These are phyloP conservation scores for Macropus fuliginosus DNA, from an alignment of 2,797 vertebrate species.

Conservation along the genomic window DNA sequence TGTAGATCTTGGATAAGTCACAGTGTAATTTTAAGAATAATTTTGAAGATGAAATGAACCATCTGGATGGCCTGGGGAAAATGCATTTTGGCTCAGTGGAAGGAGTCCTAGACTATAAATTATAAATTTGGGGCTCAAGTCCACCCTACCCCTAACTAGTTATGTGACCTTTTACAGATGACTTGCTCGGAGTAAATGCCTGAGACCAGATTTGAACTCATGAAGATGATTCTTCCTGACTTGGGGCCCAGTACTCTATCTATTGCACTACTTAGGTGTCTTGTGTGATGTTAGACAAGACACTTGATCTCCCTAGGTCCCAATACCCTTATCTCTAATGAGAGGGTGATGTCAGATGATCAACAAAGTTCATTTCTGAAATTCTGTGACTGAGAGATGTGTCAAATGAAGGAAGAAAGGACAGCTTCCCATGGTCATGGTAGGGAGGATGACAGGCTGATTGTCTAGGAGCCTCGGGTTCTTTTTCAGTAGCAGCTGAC, in stretches of 20 bases:
- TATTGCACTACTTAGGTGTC: not conserved
- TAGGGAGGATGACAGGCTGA: not conserved
- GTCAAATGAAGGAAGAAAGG: not conserved
- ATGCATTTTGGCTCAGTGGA: not conserved
- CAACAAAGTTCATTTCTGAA: not conserved
- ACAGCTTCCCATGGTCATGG: not conserved
- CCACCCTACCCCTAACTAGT: not conserved
- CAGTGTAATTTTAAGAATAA: not conserved
- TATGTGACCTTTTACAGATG: not conserved
- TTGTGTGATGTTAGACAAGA: not conserved
- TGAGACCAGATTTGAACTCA: not conserved
- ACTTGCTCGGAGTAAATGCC: not conserved
- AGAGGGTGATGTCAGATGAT: not conserved
- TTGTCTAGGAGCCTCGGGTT: not conserved
- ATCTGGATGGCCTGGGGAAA: not conserved
- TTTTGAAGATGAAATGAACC: not conserved
- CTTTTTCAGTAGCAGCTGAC: not conserved
- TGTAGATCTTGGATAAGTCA: not conserved
- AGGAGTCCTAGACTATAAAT: not conserved
- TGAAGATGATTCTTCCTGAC: not conserved
- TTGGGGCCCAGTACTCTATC: not conserved
- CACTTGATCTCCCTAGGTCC: not conserved
- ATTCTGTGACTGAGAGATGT: not conserved
- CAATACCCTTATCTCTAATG: not conserved
- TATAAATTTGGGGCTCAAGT: not conserved